Percentiles rank a stretch among this genome's conserved stretches.
These are phyloP conservation scores for Campaea margaritaria DNA, from an alignment of 2,888 invertebrate species.

Conservation along the genomic window DNA sequence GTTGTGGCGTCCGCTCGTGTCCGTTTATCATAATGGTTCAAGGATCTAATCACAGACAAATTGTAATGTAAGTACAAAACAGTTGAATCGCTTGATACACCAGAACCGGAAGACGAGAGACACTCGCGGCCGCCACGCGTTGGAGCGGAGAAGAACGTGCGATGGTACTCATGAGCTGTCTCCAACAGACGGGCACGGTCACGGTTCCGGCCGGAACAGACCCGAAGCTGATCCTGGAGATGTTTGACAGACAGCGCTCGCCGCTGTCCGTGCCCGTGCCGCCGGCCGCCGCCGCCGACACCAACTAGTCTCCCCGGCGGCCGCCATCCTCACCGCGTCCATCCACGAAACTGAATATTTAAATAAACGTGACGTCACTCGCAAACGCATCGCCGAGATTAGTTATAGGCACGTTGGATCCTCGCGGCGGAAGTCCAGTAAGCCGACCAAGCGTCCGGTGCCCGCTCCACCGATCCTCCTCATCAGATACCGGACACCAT, in stretches of 20 bases:
- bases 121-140: conserved; percentile 74
- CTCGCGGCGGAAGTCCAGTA: not conserved
- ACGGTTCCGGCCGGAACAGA: conserved; percentile 84
- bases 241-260: conserved; percentile 82
- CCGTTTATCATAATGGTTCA: conserved; percentile 54
- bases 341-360: not conserved
- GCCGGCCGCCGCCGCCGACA: conserved; percentile 51
- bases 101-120: conserved; percentile 22
- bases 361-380: too few relatives aligned
- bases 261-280: conserved; percentile 76
- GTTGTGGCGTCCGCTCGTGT: conserved; percentile 83
- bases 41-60: not conserved
- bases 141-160: conserved; percentile 71
- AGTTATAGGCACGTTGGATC: not conserved
- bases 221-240: conserved; percentile 84
- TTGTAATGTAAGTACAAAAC: not conserved
- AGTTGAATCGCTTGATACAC: not conserved
- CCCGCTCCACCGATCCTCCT: conserved; percentile 19
- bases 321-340: not conserved
- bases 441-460: not conserved
- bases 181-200: conserved; percentile 81
- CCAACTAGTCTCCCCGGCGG: conserved; percentile 30
- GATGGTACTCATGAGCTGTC: conserved; percentile 77
- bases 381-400: too few relatives aligned
- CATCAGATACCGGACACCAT: conserved; percentile 4